These are phyloP conservation scores for Lypha dubia DNA, from an alignment of 2,888 invertebrate genomes.

Conservation along the genomic window DNA sequence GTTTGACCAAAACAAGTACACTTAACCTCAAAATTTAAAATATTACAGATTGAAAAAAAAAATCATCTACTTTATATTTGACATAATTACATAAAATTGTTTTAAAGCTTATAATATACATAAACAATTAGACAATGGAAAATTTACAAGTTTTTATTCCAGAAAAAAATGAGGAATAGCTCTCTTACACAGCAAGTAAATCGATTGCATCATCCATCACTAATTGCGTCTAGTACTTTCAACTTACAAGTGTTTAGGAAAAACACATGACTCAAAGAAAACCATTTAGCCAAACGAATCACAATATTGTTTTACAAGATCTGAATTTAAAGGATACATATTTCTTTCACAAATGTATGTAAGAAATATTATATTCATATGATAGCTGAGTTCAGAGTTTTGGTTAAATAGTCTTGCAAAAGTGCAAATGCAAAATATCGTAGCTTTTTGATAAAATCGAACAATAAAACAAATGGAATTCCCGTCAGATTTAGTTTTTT, in stretches of 20 bases:
- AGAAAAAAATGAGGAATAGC: constrained; percentile 17
- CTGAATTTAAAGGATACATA: neutral
- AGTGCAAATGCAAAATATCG: too few relatives aligned
- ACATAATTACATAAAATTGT: constrained; percentile 69
- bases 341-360: neutral
- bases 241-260: constrained; percentile 22
- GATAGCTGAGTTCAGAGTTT: too few relatives aligned
- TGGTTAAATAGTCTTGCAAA: too few relatives aligned
- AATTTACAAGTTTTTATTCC: constrained; percentile 7
- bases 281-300: constrained; percentile 2
- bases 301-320: constrained; percentile 12
- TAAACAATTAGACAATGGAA: constrained; percentile 12
- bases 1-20: neutral
- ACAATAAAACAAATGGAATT: too few relatives aligned
- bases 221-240: constrained; percentile 35
- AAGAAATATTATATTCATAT: too few relatives aligned
- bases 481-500: too few relatives aligned
- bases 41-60: constrained; percentile 1
- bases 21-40: neutral
- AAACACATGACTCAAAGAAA: constrained; percentile 8
- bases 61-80: constrained; percentile 20
- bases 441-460: too few relatives aligned
- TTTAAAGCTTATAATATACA: constrained; percentile 72
- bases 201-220: constrained; percentile 47
- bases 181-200: constrained; percentile 69